Evolutionary conservation across 2,113 vertebrate species (phyloP).

Genomic region (Oophaga pumilio): DNA sequence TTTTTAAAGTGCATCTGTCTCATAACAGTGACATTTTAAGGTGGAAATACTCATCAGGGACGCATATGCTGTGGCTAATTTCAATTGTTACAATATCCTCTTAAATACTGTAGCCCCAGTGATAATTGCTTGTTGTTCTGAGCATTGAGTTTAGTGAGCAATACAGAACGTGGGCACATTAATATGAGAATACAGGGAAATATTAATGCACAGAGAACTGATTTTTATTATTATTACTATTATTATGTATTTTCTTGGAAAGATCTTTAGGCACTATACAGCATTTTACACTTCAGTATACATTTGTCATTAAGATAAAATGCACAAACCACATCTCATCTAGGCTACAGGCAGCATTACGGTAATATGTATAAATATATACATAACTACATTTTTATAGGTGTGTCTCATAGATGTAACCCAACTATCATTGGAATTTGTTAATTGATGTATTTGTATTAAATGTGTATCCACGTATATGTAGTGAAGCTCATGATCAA

Average conservation of each 20-base stretch:
- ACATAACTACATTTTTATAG: no score
- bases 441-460: no score
- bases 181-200: neutral
- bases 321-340: neutral
- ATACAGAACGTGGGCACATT: constrained; percentile 7
- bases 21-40: neutral
- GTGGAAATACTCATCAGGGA: neutral
- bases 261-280: no score
- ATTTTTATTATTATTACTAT: no score
- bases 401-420: no score
- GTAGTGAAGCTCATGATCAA: no score
- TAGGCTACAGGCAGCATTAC: no score
- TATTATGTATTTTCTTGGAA: no score
- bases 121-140: neutral
- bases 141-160: neutral
- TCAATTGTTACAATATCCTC: neutral
- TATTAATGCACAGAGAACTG: neutral
- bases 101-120: neutral
- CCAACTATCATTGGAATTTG: no score
- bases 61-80: neutral
- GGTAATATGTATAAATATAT: no score
- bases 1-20: neutral
- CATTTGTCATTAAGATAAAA: neutral
- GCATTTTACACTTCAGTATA: neutral
- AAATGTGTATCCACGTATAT: no score